Evolutionary conservation across 2,113 vertebrate species (phyloP).

Genomic region (Rhynchomys soricoides): DNA sequence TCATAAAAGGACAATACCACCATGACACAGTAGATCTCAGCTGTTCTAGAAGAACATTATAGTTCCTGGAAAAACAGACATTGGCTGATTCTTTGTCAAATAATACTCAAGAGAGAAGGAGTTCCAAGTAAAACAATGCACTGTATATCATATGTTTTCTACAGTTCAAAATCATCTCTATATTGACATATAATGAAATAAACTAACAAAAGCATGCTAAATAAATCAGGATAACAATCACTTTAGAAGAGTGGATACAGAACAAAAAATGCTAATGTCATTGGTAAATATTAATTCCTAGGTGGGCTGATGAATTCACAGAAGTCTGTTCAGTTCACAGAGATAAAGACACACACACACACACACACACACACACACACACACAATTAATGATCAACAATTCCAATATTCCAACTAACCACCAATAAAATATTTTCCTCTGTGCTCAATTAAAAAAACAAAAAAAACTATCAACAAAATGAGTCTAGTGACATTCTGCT

Average conservation of each 20-base stretch:
- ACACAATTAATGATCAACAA: background rate
- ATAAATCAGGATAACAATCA: background rate
- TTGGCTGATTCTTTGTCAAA: background rate
- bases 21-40: slow-evolving; percentile 6
- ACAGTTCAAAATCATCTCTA: background rate
- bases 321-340: background rate
- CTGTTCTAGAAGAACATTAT: background rate
- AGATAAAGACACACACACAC: background rate
- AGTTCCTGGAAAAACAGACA: slow-evolving; percentile 12
- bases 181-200: background rate
- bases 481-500: background rate
- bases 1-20: background rate
- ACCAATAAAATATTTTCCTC: background rate
- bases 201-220: background rate
- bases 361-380: background rate
- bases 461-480: background rate
- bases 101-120: background rate
- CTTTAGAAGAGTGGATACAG: background rate
- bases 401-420: background rate
- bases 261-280: background rate
- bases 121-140: slow-evolving; percentile 10
- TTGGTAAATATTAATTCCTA: background rate
- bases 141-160: background rate
- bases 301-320: background rate
- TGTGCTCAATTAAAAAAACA: background rate